Percentiles rank a stretch among this genome's conserved stretches.
Evolutionary conservation across 1,140 invertebrate species (phyloP).

Genomic region (Medauroidea extradentata): DNA sequence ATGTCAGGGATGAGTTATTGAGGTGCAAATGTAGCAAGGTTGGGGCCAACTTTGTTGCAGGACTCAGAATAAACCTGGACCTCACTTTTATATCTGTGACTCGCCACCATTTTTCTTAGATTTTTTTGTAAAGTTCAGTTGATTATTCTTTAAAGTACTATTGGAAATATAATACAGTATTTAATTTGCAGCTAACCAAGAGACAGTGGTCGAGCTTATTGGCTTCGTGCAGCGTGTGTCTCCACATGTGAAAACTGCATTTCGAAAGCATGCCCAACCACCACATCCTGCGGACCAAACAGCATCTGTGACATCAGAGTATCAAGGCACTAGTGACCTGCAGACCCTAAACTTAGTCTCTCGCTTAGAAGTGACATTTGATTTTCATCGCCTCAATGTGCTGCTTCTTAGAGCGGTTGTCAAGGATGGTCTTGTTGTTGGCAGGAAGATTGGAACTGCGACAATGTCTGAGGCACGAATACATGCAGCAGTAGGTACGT

Average conservation of each 20-base stretch:
- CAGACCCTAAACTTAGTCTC: neutral
- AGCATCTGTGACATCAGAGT: neutral
- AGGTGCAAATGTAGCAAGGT: no score
- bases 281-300: neutral
- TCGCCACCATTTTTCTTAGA: no score
- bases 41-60: no score
- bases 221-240: constrained; percentile 77
- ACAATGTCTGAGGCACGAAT: constrained; percentile 88
- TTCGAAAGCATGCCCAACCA: neutral
- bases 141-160: no score
- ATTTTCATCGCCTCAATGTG: constrained; percentile 88
- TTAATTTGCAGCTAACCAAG: constrained; percentile 38
- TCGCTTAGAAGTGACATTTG: constrained; percentile 78
- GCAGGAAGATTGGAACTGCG: constrained; percentile 88
- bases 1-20: no score
- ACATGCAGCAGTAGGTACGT: constrained; percentile 73
- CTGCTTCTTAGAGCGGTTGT: constrained; percentile 74
- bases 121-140: no score
- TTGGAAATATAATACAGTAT: no score
- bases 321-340: neutral
- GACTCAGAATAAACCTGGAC: no score
- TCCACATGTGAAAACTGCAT: constrained; percentile 38
- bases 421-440: constrained; percentile 63
- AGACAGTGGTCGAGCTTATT: constrained; percentile 88
- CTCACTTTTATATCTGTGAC: no score